Evolutionary conservation across 2,888 invertebrate species (phyloP).

Genomic region (Dastarcus helophoroides): DNA sequence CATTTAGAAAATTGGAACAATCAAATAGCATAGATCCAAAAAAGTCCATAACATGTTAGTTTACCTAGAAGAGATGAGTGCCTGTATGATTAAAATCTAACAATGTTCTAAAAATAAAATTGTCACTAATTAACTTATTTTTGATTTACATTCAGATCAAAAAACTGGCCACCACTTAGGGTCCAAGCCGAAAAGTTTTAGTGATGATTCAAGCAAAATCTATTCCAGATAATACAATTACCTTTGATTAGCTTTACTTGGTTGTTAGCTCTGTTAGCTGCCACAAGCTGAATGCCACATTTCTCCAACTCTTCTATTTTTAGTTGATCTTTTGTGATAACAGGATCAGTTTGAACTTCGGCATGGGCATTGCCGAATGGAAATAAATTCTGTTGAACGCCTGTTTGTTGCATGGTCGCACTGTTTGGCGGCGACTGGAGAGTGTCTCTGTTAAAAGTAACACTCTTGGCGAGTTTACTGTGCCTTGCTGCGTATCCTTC

Average conservation of each 20-base stretch:
- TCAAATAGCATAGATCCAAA: too few relatives aligned
- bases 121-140: too few relatives aligned
- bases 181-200: too few relatives aligned
- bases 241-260: slow-evolving; percentile 48
- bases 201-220: too few relatives aligned
- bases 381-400: slow-evolving; percentile 23
- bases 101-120: too few relatives aligned
- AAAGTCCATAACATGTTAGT: too few relatives aligned
- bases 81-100: too few relatives aligned
- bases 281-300: slow-evolving; percentile 44
- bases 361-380: slow-evolving; percentile 32
- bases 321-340: slow-evolving; percentile 40
- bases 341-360: slow-evolving; percentile 29
- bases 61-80: too few relatives aligned
- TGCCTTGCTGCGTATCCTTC: slow-evolving; percentile 84
- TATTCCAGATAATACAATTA: slow-evolving; percentile 24
- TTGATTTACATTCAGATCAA: too few relatives aligned
- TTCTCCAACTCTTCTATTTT: slow-evolving; percentile 45
- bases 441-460: slow-evolving; percentile 77
- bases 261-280: slow-evolving; percentile 43
- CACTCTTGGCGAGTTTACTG: slow-evolving; percentile 79
- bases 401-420: slow-evolving; percentile 20
- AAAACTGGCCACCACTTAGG: too few relatives aligned
- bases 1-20: too few relatives aligned
- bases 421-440: slow-evolving; percentile 64